These are phyloP conservation scores for Formica selysi DNA, from an alignment of 1,140 invertebrate species.

Conservation along the genomic window DNA sequence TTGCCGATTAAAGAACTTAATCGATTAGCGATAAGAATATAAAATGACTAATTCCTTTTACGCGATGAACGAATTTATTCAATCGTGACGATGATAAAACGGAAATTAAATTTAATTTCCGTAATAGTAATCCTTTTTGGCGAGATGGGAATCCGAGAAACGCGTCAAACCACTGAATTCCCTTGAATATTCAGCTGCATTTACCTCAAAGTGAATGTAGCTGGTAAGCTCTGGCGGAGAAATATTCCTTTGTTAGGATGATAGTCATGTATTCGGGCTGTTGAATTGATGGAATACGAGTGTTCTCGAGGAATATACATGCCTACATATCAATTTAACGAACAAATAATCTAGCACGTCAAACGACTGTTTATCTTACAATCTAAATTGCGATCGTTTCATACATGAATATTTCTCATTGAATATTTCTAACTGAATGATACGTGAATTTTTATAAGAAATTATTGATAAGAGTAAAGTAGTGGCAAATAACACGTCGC, in stretches of 20 bases:
- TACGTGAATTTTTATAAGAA: background rate
- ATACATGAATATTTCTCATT: background rate
- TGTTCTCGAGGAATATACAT: slow-evolving; percentile 32
- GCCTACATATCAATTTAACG: slow-evolving; percentile 37
- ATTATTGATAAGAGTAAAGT: background rate
- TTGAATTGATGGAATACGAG: slow-evolving; percentile 49
- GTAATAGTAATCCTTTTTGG: slow-evolving; percentile 55
- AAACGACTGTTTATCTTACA: slow-evolving; percentile 2
- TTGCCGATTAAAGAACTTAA: background rate
- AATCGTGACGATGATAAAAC: slow-evolving; percentile 42
- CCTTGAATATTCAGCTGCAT: slow-evolving; percentile 60
- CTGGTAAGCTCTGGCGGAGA: slow-evolving; percentile 53
- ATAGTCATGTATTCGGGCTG: slow-evolving; percentile 51
- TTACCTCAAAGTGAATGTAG: slow-evolving; percentile 62
- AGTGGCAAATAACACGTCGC: background rate
- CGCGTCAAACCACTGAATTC: slow-evolving; percentile 60
- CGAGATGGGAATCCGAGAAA: slow-evolving; percentile 48
- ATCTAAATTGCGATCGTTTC: background rate
- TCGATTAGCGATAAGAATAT: background rate
- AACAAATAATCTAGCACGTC: slow-evolving; percentile 28
- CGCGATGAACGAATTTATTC: background rate
- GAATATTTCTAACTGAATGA: too few species aligned
- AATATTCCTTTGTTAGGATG: slow-evolving; percentile 63
- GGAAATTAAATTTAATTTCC: slow-evolving; percentile 59
- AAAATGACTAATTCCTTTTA: background rate